Base-by-base conservation (phyloP, 92 coral and sea anemone species). In the Porites evermanni region DNA sequence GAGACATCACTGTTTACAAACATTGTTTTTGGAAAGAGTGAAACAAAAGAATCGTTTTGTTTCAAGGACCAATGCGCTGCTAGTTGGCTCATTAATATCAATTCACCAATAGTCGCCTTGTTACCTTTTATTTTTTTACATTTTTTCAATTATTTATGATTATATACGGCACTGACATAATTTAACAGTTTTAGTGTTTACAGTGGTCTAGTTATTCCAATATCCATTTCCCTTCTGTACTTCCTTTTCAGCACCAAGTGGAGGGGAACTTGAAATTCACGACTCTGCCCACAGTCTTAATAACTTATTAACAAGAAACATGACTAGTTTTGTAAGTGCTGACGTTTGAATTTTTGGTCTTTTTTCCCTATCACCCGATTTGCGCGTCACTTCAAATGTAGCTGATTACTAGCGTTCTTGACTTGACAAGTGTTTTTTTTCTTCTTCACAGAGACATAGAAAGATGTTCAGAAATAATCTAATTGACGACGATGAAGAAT, bases 381-480 rank as follows among this genome's bases (percentile, higher is more conserved):
- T 76, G 18, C 47, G 23, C 13, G 7, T 12, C 52, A 23, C 75
- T 26, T 19, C 11, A 7, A 16, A 32, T 26, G 38, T 67, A 21
- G 56, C 54, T 32, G 26, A 9, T 23, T 17, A 51, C 51, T 20
- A 13, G 63, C 51, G 18, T 82, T 71, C 9, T 38, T 59, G 17
- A 38, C 47, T 7, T 71, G 29, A 24, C 29, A 19, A 51, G 12
- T 23, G 9, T 16, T 9, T 59, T 19, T 69, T 32, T 76, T 67
- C 59, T 75, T 29, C 52, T 23, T 59, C 17, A 53, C 88, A 92
- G 95, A 69, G 86, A 51, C 95, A 89, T 79, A 92, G 95, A 54
- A 89, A 86, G 56, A 85, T 92, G 77, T 88, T 86, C 56, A 88
- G 95, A 50, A 89, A 92, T 75, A 92, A 92, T 54, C 17, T 92